Conservation (phyloP, 2,888 invertebrate species). For the Cerceris rybyensis region DNA sequence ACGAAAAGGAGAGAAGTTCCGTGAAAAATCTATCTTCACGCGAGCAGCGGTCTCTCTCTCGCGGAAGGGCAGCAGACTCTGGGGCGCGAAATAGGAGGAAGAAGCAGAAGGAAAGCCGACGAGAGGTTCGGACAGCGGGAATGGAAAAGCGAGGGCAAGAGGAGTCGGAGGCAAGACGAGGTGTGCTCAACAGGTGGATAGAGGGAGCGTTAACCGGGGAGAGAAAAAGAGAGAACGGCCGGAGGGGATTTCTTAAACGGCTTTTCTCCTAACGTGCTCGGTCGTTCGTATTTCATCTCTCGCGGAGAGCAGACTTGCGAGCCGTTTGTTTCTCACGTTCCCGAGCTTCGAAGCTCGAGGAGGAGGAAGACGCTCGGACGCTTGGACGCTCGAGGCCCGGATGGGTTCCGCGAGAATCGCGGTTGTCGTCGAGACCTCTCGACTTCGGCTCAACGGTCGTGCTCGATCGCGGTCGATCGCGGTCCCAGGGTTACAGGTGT, state of each 20-base stretch:
- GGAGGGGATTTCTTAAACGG: constrained; percentile 48
- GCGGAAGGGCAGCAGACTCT: too few species aligned
- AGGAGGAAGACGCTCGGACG: neutral
- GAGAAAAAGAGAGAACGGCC: neutral
- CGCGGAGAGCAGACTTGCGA: constrained; percentile 39
- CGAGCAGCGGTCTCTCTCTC: too few species aligned
- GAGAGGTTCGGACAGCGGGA: neutral
- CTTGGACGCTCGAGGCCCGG: neutral
- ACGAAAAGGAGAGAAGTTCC: too few species aligned
- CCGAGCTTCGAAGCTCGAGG: constrained; percentile 33
- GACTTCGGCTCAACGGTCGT: too few species aligned
- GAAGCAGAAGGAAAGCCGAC: neutral
- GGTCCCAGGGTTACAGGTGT: constrained; percentile 66
- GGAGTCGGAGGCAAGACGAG: neutral
- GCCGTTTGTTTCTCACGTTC: constrained; percentile 67
- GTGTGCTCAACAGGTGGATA: constrained; percentile 59
- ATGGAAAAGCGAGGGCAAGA: neutral
- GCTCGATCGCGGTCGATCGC: constrained; percentile 16
- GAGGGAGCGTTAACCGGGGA: constrained; percentile 19
- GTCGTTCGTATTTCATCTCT: constrained; percentile 65
- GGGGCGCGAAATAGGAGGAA: too few species aligned
- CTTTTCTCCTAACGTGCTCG: constrained; percentile 55
- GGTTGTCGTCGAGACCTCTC: constrained; percentile 2
- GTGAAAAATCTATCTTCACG: too few species aligned
- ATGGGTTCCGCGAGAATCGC: neutral